Evolutionary conservation across 2,888 invertebrate species (phyloP), one percentile per base, ranked within the genome.

Genomic region (Hyppa rectilinea): DNA sequence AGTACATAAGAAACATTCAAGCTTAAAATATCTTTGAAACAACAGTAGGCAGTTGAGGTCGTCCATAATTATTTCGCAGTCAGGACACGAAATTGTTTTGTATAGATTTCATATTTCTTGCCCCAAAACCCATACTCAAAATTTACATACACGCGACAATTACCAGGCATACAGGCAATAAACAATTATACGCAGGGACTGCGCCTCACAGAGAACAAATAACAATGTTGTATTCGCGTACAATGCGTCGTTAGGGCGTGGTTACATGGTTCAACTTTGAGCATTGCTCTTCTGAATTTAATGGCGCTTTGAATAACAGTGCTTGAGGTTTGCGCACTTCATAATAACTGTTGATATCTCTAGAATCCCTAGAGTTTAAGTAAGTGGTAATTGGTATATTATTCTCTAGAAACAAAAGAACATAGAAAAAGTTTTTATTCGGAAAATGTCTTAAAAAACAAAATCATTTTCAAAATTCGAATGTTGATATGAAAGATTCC

Each of bases 111-210:
- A n/a, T 36, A 29, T 64, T 12, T n/a, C 50, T 43, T 49, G 49
- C 43, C 64, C 36, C 29, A 58, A 47, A 52, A 50, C 23, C 2
- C 29, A 12, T 20, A 20, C 10, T 40, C 7, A 34, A 50, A 64
- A 78, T 78, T 59, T 68, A 49, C 68, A 74, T 65, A 69, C 23
- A 50, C 47, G 63, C 60, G n/a, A 59, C 75, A 78, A 75, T 80
- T 66, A 80, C 55, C 36, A 31, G 34, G 45, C 36, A 49, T 66
- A 55, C 66, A 53, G 20, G 60, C 66, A 40, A 70, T 75, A 75
- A 70, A 75, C 70, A 80, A 75, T 78, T 79, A 61, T 45, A 45
- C 36, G 17, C 56, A 34, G 47, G 36, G n/a, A 31, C 43, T 40
- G 49, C n/a, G 58, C 58, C 59, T 34, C 49, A 77, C 47, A 43